Base-by-base conservation (phyloP, 1,140 invertebrate genomes). In the Papilio aristodemus region DNA sequence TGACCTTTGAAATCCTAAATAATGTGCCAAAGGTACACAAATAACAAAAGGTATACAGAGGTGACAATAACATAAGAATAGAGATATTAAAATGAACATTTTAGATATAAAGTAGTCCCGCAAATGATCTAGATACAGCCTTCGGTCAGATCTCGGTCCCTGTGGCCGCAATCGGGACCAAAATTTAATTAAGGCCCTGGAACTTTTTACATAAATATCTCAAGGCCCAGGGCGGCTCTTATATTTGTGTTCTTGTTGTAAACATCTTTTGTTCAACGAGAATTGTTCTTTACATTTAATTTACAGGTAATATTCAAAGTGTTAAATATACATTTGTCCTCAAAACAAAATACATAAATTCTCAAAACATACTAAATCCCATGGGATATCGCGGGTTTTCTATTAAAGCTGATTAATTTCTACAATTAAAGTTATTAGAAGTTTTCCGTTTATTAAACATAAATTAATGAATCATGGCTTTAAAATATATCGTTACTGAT, bases 201-300 rank as follows among this genome's bases (percentile, higher is more conserved):
- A 71, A 71, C 58, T 71, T 71, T 68, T 71, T 68, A 68, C 66
- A 71, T 71, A 68, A 71, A 71, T 71, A 68, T 57, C 36, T 32
- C 14, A 14, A 36, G 17, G 39, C 67, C 46, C 50, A 14, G 32
- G 32, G 17, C 43, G 43, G 27, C 7, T 43, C n/a, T 68, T 39
- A 62, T 68, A 71, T 58, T 64, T 58, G 41, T 68, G 43, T 63
- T 71, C 64, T 68, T 63, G 41, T 68, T 11, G 57, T 17, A 9
- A 17, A 36, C 37, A 63, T 43, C 36, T 63, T 14, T 17, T 5
- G 39, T 17, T 14, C 6, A 17, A 17, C n/a, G n/a, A n/a, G n/a
- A 43, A 43, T 14, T 43, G 4, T 14, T 43, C 9, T 46, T 46
- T 1, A 39, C 0, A 50, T 22, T 50, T 22, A 3, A 32, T 32